Conservation (phyloP, 2,113 vertebrate species). For the Dascyllus trimaculatus region DNA sequence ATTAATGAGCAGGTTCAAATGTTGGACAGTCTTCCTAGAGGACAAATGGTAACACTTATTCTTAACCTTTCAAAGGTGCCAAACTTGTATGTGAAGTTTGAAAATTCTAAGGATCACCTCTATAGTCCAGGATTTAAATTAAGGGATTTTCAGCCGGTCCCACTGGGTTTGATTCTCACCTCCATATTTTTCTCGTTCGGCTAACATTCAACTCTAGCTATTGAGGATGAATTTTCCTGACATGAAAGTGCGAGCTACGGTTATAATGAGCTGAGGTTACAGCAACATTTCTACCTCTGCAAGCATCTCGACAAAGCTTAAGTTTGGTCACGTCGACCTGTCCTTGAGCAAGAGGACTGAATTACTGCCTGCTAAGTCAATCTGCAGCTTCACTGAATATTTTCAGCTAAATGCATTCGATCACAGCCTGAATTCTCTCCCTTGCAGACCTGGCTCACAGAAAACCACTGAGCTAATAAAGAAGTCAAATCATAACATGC, state of each 20-base stretch:
- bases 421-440: background rate
- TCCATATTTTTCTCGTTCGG: conserved; percentile 11
- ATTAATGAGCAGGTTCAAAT: conserved; percentile 9
- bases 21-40: conserved; percentile 7
- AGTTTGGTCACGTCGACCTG: conserved; percentile 1
- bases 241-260: conserved; percentile 11
- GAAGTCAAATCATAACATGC: background rate
- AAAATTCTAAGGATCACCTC: conserved; percentile 18
- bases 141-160: conserved; percentile 31
- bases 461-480: conserved; percentile 1
- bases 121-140: conserved; percentile 26
- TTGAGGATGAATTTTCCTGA: conserved; percentile 22
- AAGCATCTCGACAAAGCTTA: conserved; percentile 15
- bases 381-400: conserved; percentile 10
- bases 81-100: conserved; percentile 31
- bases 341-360: conserved; percentile 25
- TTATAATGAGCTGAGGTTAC: conserved; percentile 12
- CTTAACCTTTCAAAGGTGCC: background rate
- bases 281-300: background rate
- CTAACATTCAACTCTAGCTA: conserved; percentile 15
- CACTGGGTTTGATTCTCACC: conserved; percentile 19
- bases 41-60: conserved; percentile 4
- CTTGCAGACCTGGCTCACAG: no score
- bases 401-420: conserved; percentile 2
- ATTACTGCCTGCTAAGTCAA: conserved; percentile 19